Conservation (phyloP, 2,797 vertebrate genomes). For the Enteromius thamalakanensis region DNA sequence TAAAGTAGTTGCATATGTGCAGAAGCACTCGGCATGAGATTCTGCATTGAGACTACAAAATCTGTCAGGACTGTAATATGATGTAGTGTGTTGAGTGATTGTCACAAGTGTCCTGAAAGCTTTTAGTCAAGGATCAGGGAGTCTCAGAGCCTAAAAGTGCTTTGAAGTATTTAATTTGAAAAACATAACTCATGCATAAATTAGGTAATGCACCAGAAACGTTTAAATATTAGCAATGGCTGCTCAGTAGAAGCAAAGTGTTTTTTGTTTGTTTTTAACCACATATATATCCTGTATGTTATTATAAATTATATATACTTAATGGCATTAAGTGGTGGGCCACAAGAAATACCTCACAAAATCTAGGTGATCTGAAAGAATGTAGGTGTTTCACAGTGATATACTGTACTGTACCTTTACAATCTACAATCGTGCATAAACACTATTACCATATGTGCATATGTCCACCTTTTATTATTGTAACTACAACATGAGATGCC, state of each 20-base stretch:
- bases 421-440: background rate
- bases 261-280: no score
- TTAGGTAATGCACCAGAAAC: background rate
- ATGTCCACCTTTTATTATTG: background rate
- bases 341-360: background rate
- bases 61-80: slow-evolving; percentile 5
- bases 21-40: background rate
- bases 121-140: slow-evolving; percentile 23
- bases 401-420: background rate
- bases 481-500: background rate
- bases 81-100: background rate
- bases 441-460: background rate
- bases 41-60: background rate
- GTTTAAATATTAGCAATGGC: background rate
- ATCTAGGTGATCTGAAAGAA: background rate
- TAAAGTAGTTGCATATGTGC: background rate
- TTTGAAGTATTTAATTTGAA: slow-evolving; percentile 3
- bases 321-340: background rate
- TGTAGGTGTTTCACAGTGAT: background rate
- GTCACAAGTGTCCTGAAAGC: slow-evolving; percentile 16
- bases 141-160: slow-evolving; percentile 12
- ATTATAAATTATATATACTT: no score
- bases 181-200: background rate
- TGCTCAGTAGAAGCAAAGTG: background rate
- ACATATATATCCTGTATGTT: no score